phyloP scores from a whole-genome alignment of 2,888 invertebrate genomes.

The Bembecia ichneumoniformis region DNA sequence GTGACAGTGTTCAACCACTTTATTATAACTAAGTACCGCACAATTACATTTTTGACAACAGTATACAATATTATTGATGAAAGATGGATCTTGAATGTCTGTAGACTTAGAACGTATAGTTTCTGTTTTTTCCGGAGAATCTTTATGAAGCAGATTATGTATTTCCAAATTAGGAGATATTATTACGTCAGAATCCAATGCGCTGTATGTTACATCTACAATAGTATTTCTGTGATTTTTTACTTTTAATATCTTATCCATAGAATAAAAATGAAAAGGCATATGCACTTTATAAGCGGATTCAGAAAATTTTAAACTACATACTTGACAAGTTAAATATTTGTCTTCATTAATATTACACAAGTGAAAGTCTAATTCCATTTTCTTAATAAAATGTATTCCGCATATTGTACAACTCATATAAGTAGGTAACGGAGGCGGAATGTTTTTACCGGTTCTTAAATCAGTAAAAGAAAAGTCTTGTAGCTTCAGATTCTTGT shows the following conservation, averaged over 20 bases:
- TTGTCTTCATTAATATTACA: constrained; percentile 23
- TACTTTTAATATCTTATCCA: not conserved
- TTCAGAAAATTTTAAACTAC: constrained; percentile 34
- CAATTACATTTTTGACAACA: constrained; percentile 35
- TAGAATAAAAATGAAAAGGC: constrained; percentile 38
- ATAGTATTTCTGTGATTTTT: not conserved
- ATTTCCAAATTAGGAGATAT: not conserved
- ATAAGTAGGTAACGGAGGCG: constrained; percentile 40
- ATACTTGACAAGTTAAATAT: constrained; percentile 32
- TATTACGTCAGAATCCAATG: not conserved
- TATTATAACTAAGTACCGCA: constrained; percentile 36
- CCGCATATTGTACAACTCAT: constrained; percentile 37
- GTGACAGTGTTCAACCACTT: constrained; percentile 47
- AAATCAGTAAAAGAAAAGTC: constrained; percentile 41
- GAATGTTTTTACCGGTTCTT: constrained; percentile 24
- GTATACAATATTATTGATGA: constrained; percentile 17
- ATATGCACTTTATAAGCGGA: constrained; percentile 39
- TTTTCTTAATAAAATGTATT: constrained; percentile 32
- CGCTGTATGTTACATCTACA: not conserved
- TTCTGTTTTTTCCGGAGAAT: not conserved
- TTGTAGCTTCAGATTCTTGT: constrained; percentile 27
- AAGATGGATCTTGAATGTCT: not conserved
- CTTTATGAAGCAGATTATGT: not conserved
- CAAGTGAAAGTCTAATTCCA: constrained; percentile 23
- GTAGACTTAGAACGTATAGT: not conserved